Evolutionary conservation across 2,797 vertebrate species (phyloP), one percentile per base, ranked within the genome.

Genomic region (Artibeus jamaicensis): DNA sequence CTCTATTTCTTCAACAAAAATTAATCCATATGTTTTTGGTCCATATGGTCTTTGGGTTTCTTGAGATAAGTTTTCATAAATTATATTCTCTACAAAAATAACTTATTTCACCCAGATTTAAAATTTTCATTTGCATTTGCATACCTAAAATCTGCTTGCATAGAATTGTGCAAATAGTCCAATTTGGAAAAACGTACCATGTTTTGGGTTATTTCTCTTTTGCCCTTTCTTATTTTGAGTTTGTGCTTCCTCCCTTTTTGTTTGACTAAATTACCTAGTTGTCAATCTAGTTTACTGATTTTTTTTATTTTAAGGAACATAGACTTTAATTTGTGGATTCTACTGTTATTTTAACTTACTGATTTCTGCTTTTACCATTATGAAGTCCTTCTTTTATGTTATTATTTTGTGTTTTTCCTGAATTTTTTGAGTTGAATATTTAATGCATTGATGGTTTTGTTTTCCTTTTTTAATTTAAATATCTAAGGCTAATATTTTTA

Each of bases 391-490:
- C 82, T 92, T 89, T 76, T 53, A 93, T 12, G 77, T 77, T 73
- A 50, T 73, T 86, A n/a, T n/a, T n/a, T 48, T 82, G 32, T 57
- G 19, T 77, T 59, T 65, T 62, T 37, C 53, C 21, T 3, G n/a
- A 26, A 55, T 62, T 70, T 89, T 89, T 87, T 53, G 32, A 89
- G 37, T 89, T 81, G 26, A 34, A 26, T 74, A 74, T 37, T 84
- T 81, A 86, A 68, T 74, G 32, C 34, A 70, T 18, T 62, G 57
- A 22, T 48, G 62, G 53, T 86, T 71, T 86, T 65, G 50, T 82
- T 95, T 95, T 86, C 65, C 37, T 90, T 85, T 86, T 86, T 76
- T 70, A n/a, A 37, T 70, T 62, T 59, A 84, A 84, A 73, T 44
- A 83, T 90, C 87, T 74, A 55, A 73, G 37, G 48, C 55, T 92